These are phyloP conservation scores for Mycteria americana DNA, from an alignment of 2,797 vertebrate species.

Conservation along the genomic window DNA sequence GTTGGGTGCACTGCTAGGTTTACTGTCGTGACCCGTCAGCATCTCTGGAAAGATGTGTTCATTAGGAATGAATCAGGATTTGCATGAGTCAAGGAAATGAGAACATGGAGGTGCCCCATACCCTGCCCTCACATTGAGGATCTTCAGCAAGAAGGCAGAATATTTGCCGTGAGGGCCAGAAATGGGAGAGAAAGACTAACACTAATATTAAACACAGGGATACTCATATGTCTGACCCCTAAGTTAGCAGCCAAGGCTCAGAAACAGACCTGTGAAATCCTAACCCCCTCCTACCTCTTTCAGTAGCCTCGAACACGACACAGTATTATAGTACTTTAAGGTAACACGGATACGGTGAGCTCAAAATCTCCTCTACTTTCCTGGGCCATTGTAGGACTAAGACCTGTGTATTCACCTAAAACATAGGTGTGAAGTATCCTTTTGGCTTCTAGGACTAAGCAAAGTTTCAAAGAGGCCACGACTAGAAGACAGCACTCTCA, in stretches of 20 bases:
- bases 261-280: neutral
- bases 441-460: neutral
- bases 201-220: neutral
- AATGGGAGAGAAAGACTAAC: neutral
- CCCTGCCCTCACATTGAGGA: neutral
- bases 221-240: neutral
- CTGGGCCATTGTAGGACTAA: neutral
- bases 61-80: neutral
- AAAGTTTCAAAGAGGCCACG: neutral
- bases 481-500: neutral
- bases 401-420: neutral
- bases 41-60: neutral
- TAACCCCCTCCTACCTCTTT: neutral
- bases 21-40: neutral
- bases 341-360: rapidly evolving
- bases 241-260: neutral
- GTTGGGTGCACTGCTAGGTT: neutral
- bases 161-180: neutral
- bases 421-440: neutral
- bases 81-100: neutral
- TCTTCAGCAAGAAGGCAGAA: neutral
- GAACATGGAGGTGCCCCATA: neutral
- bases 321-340: neutral
- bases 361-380: neutral
- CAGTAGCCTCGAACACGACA: neutral